Percentiles rank a stretch among this genome's conserved stretches.
Evolutionary conservation across 2,888 invertebrate species (phyloP).

Genomic region (Dolichopus griseipennis): DNA sequence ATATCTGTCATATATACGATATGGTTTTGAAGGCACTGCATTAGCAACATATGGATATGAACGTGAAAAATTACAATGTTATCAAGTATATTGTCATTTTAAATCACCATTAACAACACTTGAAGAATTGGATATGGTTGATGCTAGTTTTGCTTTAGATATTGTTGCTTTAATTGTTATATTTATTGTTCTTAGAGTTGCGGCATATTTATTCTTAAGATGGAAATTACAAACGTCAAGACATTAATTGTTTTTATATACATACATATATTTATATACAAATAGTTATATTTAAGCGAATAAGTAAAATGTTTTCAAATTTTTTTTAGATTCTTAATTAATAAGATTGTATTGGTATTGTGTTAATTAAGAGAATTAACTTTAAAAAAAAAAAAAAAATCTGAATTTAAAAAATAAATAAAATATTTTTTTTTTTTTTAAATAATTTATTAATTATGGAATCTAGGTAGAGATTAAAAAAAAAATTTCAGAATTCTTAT

Average conservation of each 20-base stretch:
- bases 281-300: too few species aligned
- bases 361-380: too few species aligned
- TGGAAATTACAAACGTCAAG: constrained; percentile 77
- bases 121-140: constrained; percentile 77
- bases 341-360: too few species aligned
- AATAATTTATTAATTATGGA: too few species aligned
- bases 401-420: too few species aligned
- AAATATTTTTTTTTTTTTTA: too few species aligned
- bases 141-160: constrained; percentile 69
- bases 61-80: constrained; percentile 72
- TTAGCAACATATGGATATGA: constrained; percentile 84
- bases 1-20: constrained; percentile 88
- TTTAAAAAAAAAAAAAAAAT: too few species aligned
- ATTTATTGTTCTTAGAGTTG: constrained; percentile 67
- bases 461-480: too few species aligned
- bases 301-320: too few species aligned
- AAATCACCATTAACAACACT: constrained; percentile 72
- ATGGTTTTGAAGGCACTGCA: constrained; percentile 92
- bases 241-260: constrained; percentile 43
- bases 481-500: too few species aligned
- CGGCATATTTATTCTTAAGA: constrained; percentile 75
- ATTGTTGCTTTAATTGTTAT: constrained; percentile 70
- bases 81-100: constrained; percentile 76
- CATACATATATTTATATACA: too few species aligned
- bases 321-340: too few species aligned